Conservation (phyloP, 2,888 invertebrate species). For the Pachymerium ferrugineum region DNA sequence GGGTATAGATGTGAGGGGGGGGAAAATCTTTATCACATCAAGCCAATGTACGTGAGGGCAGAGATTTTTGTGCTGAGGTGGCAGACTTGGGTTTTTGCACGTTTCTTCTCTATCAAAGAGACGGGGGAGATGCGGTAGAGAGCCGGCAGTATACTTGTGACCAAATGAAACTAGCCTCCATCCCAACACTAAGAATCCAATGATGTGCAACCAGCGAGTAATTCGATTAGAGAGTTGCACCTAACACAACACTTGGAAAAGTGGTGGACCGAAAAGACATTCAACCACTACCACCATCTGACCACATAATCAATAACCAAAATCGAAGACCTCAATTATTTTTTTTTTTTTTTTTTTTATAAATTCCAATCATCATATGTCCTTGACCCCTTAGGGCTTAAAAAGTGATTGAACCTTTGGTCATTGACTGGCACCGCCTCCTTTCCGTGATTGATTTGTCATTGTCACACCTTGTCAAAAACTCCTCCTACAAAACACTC, state of each 20-base stretch:
- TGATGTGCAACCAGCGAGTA: conserved; percentile 12
- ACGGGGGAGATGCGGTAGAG: too few species aligned
- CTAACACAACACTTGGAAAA: too few species aligned
- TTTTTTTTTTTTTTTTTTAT: too few species aligned
- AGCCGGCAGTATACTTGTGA: too few species aligned
- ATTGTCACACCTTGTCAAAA: not conserved
- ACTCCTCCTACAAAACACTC: not conserved
- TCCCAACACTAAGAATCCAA: not conserved
- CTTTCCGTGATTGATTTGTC: not conserved
- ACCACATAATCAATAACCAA: not conserved
- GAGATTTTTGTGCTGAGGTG: conserved; percentile 3
- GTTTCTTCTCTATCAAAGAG: not conserved
- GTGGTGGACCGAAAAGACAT: too few species aligned
- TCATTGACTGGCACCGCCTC: not conserved
- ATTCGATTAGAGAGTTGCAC: conserved; percentile 9
- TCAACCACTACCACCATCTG: too few species aligned
- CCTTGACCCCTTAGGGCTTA: not conserved
- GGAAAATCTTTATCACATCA: not conserved
- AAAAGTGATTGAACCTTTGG: not conserved
- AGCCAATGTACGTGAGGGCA: conserved; percentile 1
- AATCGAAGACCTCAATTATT: too few species aligned
- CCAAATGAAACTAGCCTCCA: conserved; percentile 14
- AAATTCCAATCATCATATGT: not conserved
- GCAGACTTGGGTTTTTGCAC: not conserved
- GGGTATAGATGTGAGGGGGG: too few species aligned